A percentile compares a stretch with the other conserved stretches of the same genome.
phyloP scores from a whole-genome alignment of 2,113 vertebrate genomes.

The Sphaerodactylus townsendi region DNA sequence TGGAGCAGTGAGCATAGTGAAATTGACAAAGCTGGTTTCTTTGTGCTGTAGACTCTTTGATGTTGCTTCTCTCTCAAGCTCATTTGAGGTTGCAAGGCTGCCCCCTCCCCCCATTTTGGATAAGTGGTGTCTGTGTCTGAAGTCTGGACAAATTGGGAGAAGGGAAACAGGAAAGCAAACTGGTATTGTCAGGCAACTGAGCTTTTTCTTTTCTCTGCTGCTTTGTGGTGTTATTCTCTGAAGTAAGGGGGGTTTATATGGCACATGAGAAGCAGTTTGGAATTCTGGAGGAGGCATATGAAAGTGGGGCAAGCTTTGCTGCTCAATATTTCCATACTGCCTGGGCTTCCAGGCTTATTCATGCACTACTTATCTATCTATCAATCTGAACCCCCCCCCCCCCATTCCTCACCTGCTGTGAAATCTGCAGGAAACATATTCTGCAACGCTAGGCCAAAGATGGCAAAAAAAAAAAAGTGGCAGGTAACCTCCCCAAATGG shows the following conservation, averaged over 20 bases:
- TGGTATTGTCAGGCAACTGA: too few relatives aligned
- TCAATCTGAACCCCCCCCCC: too few relatives aligned
- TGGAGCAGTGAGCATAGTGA: too few relatives aligned
- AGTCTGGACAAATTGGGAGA: background rate
- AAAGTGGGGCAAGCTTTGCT: background rate
- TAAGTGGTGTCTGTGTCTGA: background rate
- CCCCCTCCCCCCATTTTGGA: background rate
- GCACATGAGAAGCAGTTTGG: slow-evolving; percentile 39
- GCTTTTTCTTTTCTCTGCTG: slow-evolving; percentile 31
- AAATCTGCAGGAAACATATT: too few relatives aligned
- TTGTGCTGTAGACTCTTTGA: too few relatives aligned
- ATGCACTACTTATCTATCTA: too few relatives aligned
- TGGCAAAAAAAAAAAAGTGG: too few relatives aligned
- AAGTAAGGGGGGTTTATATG: background rate
- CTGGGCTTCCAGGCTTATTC: background rate
- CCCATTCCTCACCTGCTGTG: too few relatives aligned
- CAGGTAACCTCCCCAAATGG: too few relatives aligned
- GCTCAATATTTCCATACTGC: slow-evolving; percentile 28
- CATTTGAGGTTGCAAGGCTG: slow-evolving; percentile 19
- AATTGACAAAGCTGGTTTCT: too few relatives aligned
- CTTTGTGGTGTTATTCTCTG: too few relatives aligned
- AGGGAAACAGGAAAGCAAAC: background rate
- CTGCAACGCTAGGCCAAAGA: too few relatives aligned
- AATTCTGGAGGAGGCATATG: slow-evolving; percentile 42
- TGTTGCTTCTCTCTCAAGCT: slow-evolving; percentile 28